A percentile compares a stretch with the other conserved stretches of the same genome.
Conservation (phyloP, 1,140 invertebrate species). For the Holcopasites calliopsidis region DNA sequence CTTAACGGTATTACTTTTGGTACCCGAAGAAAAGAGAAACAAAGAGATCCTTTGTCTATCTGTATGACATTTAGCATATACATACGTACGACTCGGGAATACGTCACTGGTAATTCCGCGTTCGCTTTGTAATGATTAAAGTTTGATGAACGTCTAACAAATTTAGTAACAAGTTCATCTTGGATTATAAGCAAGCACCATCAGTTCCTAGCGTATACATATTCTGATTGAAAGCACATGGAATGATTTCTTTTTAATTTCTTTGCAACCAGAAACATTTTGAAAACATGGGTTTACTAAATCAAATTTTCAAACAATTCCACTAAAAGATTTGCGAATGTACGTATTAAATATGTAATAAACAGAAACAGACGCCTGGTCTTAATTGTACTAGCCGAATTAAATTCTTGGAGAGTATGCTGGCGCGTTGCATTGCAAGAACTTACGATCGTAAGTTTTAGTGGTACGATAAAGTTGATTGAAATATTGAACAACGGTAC, state of each 20-base stretch:
- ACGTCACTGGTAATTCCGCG: neutral
- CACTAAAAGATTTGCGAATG: too few relatives aligned
- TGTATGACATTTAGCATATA: too few relatives aligned
- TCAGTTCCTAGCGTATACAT: neutral
- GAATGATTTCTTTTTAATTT: neutral
- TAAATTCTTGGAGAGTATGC: neutral
- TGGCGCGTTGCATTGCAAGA: neutral
- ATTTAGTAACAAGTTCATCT: conserved; percentile 9
- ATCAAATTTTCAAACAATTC: too few relatives aligned
- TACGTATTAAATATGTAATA: too few relatives aligned
- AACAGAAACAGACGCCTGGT: too few relatives aligned
- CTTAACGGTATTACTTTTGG: too few relatives aligned
- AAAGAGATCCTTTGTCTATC: too few relatives aligned
- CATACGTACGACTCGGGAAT: too few relatives aligned
- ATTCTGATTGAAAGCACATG: neutral
- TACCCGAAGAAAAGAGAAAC: too few relatives aligned
- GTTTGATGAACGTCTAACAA: conserved; percentile 9
- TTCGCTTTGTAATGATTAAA: neutral
- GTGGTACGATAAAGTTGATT: neutral
- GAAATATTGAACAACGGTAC: too few relatives aligned
- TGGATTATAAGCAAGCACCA: conserved; percentile 8
- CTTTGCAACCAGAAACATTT: neutral
- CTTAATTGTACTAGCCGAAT: neutral
- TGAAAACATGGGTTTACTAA: too few relatives aligned
- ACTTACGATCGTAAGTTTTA: neutral